Evolutionary conservation across 1,140 invertebrate species (phyloP).

Genomic region (Pararge aegeria): DNA sequence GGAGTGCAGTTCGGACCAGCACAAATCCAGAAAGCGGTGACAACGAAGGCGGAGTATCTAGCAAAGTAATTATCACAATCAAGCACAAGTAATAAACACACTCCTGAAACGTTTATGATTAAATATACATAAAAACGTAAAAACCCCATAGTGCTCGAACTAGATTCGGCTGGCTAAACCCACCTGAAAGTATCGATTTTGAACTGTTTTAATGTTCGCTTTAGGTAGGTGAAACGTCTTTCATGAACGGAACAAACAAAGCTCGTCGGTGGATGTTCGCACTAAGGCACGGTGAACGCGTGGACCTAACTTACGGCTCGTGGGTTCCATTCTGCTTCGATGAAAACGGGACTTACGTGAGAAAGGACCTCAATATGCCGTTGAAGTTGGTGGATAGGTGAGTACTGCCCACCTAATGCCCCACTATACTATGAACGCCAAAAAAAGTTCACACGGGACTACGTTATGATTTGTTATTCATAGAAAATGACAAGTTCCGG

Average conservation of each 20-base stretch:
- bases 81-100: too few species aligned
- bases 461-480: too few species aligned
- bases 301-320: slow-evolving; percentile 94
- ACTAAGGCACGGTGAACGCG: slow-evolving; percentile 92
- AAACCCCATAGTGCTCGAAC: too few species aligned
- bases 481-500: too few species aligned
- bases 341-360: slow-evolving; percentile 86
- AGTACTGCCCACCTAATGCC: too few species aligned
- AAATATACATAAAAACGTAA: too few species aligned
- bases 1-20: not conserved
- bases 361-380: slow-evolving; percentile 95
- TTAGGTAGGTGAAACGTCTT: not conserved
- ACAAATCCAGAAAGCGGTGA: slow-evolving; percentile 1
- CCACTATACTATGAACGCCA: too few species aligned
- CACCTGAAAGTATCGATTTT: too few species aligned
- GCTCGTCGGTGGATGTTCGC: slow-evolving; percentile 82
- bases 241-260: slow-evolving; percentile 6
- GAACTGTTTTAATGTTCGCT: not conserved
- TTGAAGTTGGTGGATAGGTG: slow-evolving; percentile 82
- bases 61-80: not conserved
- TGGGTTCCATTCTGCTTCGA: slow-evolving; percentile 95
- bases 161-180: too few species aligned
- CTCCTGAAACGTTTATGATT: too few species aligned
- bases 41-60: not conserved
- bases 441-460: too few species aligned